phyloP scores from a whole-genome alignment of 1,140 invertebrate genomes.

The Bombus polaris region DNA sequence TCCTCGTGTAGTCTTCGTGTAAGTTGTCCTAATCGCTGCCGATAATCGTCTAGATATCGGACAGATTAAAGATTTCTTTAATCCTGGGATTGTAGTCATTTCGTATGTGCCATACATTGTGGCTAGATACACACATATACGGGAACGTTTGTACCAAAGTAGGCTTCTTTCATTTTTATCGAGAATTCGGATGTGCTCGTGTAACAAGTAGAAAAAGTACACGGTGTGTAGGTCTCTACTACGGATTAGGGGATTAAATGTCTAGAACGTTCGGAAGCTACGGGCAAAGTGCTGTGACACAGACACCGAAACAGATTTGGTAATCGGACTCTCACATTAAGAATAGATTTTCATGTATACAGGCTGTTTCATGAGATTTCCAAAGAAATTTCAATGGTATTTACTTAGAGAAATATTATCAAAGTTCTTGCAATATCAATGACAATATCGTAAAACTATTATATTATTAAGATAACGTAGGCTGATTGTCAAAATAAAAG shows the following conservation, averaged over 20 bases:
- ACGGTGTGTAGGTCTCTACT: neutral
- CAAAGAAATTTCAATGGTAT: neutral
- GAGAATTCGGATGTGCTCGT: conserved; percentile 6
- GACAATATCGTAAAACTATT: too few relatives aligned
- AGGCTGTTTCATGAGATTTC: neutral
- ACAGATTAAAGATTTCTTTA: neutral
- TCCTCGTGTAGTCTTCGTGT: neutral
- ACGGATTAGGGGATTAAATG: neutral
- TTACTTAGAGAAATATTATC: neutral
- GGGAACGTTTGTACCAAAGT: neutral
- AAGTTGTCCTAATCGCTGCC: neutral
- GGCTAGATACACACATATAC: neutral
- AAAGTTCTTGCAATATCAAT: too few relatives aligned
- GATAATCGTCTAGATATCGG: neutral
- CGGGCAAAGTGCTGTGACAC: conserved; percentile 31
- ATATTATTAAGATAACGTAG: too few relatives aligned
- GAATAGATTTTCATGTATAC: neutral
- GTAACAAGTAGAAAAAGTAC: neutral
- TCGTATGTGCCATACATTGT: too few relatives aligned
- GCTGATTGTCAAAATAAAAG: too few relatives aligned
- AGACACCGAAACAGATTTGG: conserved; percentile 1
- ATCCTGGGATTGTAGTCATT: neutral
- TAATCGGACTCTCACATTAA: neutral
- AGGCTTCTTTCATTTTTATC: neutral
- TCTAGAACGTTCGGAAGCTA: conserved; percentile 18